Percentiles rank a stretch among this genome's conserved stretches.
These are phyloP conservation scores for Tokudaia muenninki DNA, from an alignment of 2,797 vertebrate genomes.

Conservation along the genomic window DNA sequence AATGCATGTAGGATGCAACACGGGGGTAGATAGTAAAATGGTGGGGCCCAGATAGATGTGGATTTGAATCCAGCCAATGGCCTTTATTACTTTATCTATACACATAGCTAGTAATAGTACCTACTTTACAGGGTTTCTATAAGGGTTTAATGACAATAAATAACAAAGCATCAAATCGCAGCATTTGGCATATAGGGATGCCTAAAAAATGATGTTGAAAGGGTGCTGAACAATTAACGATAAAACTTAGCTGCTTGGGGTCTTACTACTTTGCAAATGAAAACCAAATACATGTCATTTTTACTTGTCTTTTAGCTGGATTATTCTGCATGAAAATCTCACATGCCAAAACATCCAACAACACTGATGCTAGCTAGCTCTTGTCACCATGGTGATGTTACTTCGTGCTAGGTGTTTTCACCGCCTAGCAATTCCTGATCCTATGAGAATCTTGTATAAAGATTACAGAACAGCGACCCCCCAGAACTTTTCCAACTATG, in stretches of 20 bases:
- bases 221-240: background rate
- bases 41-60: background rate
- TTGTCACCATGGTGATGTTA: slow-evolving; percentile 66
- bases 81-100: slow-evolving; percentile 4
- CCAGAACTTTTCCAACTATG: slow-evolving; percentile 89
- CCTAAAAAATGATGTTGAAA: slow-evolving; percentile 22
- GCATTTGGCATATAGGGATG: slow-evolving; percentile 28
- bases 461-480: slow-evolving; percentile 53
- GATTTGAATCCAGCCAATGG: slow-evolving; percentile 17
- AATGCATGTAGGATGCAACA: background rate
- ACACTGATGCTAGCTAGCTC: slow-evolving; percentile 34
- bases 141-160: background rate
- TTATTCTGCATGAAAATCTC: slow-evolving; percentile 12
- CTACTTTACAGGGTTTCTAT: slow-evolving; percentile 1
- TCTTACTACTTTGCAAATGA: background rate
- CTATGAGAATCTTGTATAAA: slow-evolving; percentile 73
- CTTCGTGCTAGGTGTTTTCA: slow-evolving; percentile 35
- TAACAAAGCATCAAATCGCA: background rate
- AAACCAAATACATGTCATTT: slow-evolving; percentile 15
- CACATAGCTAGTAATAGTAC: background rate
- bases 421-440: slow-evolving; percentile 26
- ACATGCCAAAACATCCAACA: slow-evolving; percentile 25
- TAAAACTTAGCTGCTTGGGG: background rate
- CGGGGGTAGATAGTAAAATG: background rate
- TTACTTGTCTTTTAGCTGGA: slow-evolving; percentile 77